phyloP scores from a whole-genome alignment of 2,888 invertebrate genomes.

The Galerucella calmariensis region DNA sequence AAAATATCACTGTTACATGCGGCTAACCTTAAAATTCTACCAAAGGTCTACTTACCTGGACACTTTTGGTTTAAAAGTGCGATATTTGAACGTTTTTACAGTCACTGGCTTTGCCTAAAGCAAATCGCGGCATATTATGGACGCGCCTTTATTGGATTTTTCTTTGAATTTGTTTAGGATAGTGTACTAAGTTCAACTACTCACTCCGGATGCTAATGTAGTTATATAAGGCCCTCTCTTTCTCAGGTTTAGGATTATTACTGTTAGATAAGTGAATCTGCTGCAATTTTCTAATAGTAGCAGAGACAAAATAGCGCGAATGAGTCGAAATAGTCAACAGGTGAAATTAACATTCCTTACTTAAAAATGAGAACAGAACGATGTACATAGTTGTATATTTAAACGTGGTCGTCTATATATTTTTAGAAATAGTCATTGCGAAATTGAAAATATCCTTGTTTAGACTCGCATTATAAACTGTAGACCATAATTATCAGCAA shows the following conservation, averaged over 20 bases:
- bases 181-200: conserved; percentile 1
- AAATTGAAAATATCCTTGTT: not conserved
- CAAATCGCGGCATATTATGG: no score
- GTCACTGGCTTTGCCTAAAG: no score
- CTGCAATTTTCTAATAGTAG: conserved; percentile 37
- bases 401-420: not conserved
- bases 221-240: conserved; percentile 62
- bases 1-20: no score
- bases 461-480: not conserved
- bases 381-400: conserved; percentile 13
- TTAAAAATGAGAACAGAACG: conserved; percentile 7
- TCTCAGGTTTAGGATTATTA: conserved; percentile 61
- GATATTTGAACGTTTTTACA: no score
- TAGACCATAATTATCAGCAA: not conserved
- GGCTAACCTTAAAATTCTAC: no score
- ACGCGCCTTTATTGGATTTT: not conserved
- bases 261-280: conserved; percentile 41
- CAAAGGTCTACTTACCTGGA: no score
- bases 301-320: conserved; percentile 9
- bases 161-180: not conserved
- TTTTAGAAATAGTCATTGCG: not conserved
- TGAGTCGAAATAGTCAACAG: conserved; percentile 16
- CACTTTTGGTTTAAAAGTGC: no score
- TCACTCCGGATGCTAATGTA: conserved; percentile 43
- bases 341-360: conserved; percentile 23